phyloP scores from a whole-genome alignment of 2,888 invertebrate species.

The Cerceris ruficornis region DNA sequence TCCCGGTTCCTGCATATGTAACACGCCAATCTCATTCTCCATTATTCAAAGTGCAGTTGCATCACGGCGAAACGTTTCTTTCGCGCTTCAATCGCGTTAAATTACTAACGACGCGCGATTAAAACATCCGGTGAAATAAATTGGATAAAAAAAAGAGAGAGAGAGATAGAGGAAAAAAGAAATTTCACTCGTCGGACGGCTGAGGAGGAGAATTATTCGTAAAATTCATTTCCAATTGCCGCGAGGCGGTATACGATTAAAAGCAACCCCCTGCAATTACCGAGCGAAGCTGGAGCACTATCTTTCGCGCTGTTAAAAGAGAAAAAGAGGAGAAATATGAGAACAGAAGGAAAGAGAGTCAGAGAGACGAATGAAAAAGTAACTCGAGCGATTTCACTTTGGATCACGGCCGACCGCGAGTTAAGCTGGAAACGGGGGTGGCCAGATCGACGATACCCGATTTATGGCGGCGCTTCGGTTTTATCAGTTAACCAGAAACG shows the following conservation, averaged over 20 bases:
- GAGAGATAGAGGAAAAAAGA: too few species aligned
- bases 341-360: neutral
- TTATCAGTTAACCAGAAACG: conserved; percentile 45
- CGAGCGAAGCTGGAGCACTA: neutral
- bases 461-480: conserved; percentile 34
- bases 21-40: too few species aligned
- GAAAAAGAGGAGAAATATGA: neutral
- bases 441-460: conserved; percentile 26
- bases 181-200: too few species aligned
- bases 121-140: too few species aligned
- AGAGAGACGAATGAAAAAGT: conserved; percentile 1
- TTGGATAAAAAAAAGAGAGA: too few species aligned
- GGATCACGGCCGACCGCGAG: conserved; percentile 2
- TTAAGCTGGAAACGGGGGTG: conserved; percentile 22
- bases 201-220: neutral
- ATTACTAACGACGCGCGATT: too few species aligned
- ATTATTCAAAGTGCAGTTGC: too few species aligned
- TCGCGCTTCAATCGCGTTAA: neutral
- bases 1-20: too few species aligned
- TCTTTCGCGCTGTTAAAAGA: neutral
- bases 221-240: neutral
- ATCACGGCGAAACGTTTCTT: too few species aligned
- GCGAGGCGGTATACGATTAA: too few species aligned
- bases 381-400: conserved; percentile 23
- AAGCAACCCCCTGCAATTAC: too few species aligned